phyloP scores from a whole-genome alignment of 2,113 vertebrate species.

The Oryzias celebensis region DNA sequence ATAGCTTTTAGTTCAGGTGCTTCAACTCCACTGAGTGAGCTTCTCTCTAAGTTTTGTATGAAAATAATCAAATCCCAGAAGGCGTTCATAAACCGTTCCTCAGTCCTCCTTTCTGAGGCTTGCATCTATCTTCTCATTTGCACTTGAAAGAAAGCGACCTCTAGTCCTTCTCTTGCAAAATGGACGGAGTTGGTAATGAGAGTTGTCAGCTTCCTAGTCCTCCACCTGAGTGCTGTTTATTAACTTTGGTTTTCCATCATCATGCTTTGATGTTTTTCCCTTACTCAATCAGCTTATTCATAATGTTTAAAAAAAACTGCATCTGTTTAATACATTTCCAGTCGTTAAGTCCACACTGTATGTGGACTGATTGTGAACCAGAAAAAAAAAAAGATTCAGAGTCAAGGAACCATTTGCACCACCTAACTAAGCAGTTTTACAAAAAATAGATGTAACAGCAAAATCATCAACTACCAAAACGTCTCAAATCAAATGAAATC shows the following conservation, averaged over 20 bases:
- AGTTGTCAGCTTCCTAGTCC: conserved; percentile 51
- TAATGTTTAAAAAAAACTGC: neutral
- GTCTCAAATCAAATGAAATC: too few species aligned
- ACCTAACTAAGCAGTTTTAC: too few species aligned
- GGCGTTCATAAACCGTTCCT: conserved; percentile 31
- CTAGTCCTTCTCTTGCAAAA: conserved; percentile 32
- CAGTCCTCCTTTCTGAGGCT: conserved; percentile 53
- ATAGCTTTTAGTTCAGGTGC: conserved; percentile 21
- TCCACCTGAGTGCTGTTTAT: conserved; percentile 29
- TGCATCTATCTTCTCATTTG: conserved; percentile 63
- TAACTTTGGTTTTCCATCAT: conserved; percentile 14
- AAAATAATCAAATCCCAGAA: conserved; percentile 27
- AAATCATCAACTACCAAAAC: too few species aligned
- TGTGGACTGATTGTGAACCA: neutral
- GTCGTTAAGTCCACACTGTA: neutral
- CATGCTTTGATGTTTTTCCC: conserved; percentile 24
- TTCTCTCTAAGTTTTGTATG: conserved; percentile 21
- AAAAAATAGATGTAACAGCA: too few species aligned
- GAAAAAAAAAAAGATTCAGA: neutral
- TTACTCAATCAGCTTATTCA: conserved; percentile 1
- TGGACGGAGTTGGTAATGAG: conserved; percentile 45
- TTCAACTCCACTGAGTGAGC: conserved; percentile 7
- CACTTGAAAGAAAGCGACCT: conserved; percentile 67
- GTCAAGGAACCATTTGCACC: too few species aligned
- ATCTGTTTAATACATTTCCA: neutral